Percentiles rank a stretch among this genome's conserved stretches.
These are phyloP conservation scores for Adoxophyes honmai DNA, from an alignment of 1,140 invertebrate genomes.

Conservation along the genomic window DNA sequence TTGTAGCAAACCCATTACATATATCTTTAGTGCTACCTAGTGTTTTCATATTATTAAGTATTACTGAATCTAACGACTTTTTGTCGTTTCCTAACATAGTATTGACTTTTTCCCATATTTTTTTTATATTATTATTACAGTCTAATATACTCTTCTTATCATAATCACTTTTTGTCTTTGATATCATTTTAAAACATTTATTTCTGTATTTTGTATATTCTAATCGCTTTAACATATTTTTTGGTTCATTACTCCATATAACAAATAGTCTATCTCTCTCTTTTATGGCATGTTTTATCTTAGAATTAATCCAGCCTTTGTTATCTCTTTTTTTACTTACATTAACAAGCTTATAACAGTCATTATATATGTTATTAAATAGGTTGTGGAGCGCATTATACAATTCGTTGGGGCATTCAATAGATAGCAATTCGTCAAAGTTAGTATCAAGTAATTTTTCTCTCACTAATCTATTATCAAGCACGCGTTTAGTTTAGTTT, in stretches of 20 bases:
- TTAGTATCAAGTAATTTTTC: no score
- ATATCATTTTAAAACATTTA: slow-evolving; percentile 15
- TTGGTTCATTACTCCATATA: slow-evolving; percentile 20
- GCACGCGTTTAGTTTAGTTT: no score
- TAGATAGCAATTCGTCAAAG: no score
- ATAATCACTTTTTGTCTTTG: slow-evolving; percentile 4
- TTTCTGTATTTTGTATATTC: slow-evolving; percentile 21
- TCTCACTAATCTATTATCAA: no score
- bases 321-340: neutral
- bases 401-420: no score
- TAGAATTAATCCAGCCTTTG: slow-evolving; percentile 12
- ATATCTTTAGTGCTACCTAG: neutral
- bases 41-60: neutral
- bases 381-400: no score
- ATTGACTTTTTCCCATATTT: slow-evolving; percentile 15
- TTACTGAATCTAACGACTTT: neutral
- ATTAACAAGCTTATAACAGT: no score
- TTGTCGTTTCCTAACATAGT: slow-evolving; percentile 1
- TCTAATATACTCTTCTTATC: slow-evolving; percentile 1
- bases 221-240: slow-evolving; percentile 21
- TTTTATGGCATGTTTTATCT: slow-evolving; percentile 9
- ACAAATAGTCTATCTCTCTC: slow-evolving; percentile 21
- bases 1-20: neutral
- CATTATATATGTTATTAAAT: no score
- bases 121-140: no score